These are phyloP conservation scores for Halisarca cf. caerulea DNA, from an alignment of 37 sponge, comb jelly and placozoan species.

Conservation along the genomic window DNA sequence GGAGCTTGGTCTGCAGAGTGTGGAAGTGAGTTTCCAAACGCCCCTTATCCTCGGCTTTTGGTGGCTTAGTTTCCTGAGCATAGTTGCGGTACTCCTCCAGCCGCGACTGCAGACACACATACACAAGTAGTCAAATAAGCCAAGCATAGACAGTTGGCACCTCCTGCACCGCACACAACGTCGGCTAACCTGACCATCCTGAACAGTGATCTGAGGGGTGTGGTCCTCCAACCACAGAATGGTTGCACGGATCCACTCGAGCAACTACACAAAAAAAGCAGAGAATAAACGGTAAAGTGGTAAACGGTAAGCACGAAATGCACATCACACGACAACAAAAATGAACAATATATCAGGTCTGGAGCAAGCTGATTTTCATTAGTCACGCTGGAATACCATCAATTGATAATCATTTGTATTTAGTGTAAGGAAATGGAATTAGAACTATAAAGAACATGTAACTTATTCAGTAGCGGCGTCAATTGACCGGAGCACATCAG, in stretches of 20 bases:
- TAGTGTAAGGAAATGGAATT: too few relatives aligned
- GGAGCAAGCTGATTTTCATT: too few relatives aligned
- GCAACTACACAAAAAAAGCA: conserved; percentile 55
- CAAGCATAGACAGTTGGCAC: neutral
- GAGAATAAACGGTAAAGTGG: too few relatives aligned
- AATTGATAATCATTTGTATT: too few relatives aligned
- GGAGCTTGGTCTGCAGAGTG: conserved; percentile 93
- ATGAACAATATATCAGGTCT: too few relatives aligned
- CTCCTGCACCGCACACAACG: neutral
- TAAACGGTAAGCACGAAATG: too few relatives aligned
- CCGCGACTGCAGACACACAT: conserved; percentile 28
- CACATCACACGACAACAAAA: too few relatives aligned
- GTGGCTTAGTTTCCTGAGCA: conserved; percentile 80
- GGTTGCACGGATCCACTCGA: conserved; percentile 89
- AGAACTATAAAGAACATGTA: too few relatives aligned
- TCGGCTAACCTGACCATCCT: conserved; percentile 53
- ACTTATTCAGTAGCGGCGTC: too few relatives aligned
- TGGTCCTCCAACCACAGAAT: conserved; percentile 87
- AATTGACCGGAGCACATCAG: too few relatives aligned
- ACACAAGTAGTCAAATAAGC: neutral
- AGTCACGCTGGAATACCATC: too few relatives aligned
- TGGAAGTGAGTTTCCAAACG: conserved; percentile 93
- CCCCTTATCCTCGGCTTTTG: conserved; percentile 93
- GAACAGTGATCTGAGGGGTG: conserved; percentile 69
- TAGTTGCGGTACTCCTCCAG: conserved; percentile 96